Base-by-base conservation (phyloP, 2,797 vertebrate species). In the Molossus molossus region DNA sequence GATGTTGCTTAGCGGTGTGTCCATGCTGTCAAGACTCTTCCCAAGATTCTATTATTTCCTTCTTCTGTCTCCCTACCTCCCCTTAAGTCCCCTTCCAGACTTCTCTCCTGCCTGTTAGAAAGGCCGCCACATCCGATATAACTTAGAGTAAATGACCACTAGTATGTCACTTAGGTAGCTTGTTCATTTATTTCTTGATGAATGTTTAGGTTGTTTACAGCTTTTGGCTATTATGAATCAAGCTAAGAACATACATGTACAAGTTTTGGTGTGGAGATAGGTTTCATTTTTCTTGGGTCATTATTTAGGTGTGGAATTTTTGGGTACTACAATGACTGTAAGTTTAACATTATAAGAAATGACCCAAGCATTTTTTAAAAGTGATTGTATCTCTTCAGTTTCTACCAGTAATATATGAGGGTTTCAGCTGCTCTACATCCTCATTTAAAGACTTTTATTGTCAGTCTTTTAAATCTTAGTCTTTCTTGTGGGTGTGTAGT, bases 301-400 rank as follows among this genome's bases (percentile, higher is more conserved):
- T 96, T 91, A 80, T 20, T 57, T 91, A 81, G 55, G 29, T 70
- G 53, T 91, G n/a, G 67, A 80, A 89, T 91, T 70, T 15, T 75
- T 50, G 55, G 67, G 67, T 53, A 20, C 25, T 62, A 18, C 57
- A 60, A 65, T 50, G 23, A 72, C 57, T 53, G 4, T 33, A 64
- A 88, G 48, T 29, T 86, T 90, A 90, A 82, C 55, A 79, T 88
- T 75, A 76, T 62, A 91, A 80, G 84, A 94, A 95, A 89, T 70
- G 29, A 14, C 48, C 67, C 29, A 50, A 67, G 23, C 33, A 18
- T 81, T 87, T 91, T 95, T 70, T 2, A 45, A 58, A 50, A 86
- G 53, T 87, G 53, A 45, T 69, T 73, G 17, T 73, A 58, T 73
- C 23, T 89, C 88, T 92, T 90, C 57, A 69, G 20, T 87, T 90